Conservation (phyloP, 35 echinoderm and acorn worm genomes). For the Apostichopus japonicus region DNA sequence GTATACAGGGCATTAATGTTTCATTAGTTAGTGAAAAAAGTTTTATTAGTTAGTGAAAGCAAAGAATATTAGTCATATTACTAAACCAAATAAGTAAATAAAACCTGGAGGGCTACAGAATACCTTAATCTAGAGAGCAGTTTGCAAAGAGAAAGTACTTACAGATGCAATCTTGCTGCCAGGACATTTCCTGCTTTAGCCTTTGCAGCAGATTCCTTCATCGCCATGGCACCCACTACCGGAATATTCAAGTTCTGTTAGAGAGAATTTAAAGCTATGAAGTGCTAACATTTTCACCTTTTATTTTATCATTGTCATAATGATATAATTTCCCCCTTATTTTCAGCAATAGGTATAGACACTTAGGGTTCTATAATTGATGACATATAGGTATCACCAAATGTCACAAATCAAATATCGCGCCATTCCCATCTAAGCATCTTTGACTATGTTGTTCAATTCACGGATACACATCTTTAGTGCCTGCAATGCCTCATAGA, state of each 20-base stretch:
- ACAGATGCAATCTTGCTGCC: conserved; percentile 8
- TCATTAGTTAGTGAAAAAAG: no score
- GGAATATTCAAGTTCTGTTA: conserved; percentile 31
- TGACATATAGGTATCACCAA: not conserved
- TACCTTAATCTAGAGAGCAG: no score
- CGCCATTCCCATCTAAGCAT: not conserved
- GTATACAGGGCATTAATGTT: no score
- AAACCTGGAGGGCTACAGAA: no score
- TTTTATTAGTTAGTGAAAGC: no score
- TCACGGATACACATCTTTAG: no score
- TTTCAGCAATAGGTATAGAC: not conserved
- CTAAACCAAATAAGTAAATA: no score
- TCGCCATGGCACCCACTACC: conserved; percentile 16
- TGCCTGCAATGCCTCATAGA: no score
- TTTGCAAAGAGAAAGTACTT: not conserved
- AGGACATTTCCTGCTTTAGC: not conserved
- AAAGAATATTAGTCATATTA: no score
- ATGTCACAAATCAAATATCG: not conserved
- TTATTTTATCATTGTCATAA: not conserved
- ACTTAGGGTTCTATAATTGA: not conserved
- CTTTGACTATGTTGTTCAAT: no score
- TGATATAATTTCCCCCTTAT: not conserved
- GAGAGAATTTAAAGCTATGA: not conserved
- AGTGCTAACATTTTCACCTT: not conserved
- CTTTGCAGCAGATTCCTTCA: conserved; percentile 15